Percentiles rank a stretch among this genome's conserved stretches.
Conservation (phyloP, 2,113 vertebrate species). For the Callipepla californica region DNA sequence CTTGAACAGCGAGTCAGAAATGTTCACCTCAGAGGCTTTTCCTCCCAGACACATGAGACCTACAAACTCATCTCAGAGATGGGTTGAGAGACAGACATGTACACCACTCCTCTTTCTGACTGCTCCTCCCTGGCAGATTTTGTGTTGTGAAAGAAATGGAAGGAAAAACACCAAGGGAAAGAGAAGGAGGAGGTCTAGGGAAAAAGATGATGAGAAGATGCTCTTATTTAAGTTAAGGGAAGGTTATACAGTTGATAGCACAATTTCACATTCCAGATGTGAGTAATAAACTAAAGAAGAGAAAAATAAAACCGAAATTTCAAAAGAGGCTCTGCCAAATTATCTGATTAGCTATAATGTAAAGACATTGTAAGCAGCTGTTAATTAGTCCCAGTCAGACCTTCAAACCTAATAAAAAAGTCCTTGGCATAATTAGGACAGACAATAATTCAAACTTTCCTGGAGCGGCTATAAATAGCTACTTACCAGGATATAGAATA, state of each 20-base stretch:
- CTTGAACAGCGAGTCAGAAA: background rate
- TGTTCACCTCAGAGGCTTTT: background rate
- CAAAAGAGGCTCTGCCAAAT: background rate
- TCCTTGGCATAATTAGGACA: slow-evolving; percentile 36
- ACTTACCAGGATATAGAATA: slow-evolving; percentile 2
- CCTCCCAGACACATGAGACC: background rate
- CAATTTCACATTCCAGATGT: background rate
- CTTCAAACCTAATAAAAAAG: slow-evolving; percentile 28
- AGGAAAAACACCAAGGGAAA: background rate
- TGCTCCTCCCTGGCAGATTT: background rate
- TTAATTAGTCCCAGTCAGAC: slow-evolving; percentile 35
- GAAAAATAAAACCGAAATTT: background rate
- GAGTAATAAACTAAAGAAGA: background rate
- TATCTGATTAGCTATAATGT: background rate
- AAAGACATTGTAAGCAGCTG: background rate
- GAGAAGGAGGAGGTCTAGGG: background rate
- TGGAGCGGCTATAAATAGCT: slow-evolving; percentile 34
- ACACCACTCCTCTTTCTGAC: background rate
- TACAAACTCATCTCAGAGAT: background rate
- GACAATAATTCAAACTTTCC: slow-evolving; percentile 35
- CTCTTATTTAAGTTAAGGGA: background rate
- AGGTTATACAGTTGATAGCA: background rate
- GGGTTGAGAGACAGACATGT: background rate
- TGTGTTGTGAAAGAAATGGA: background rate
- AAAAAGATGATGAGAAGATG: background rate